Base-by-base conservation (phyloP, 2,113 vertebrate species). In the Chionis minor region DNA sequence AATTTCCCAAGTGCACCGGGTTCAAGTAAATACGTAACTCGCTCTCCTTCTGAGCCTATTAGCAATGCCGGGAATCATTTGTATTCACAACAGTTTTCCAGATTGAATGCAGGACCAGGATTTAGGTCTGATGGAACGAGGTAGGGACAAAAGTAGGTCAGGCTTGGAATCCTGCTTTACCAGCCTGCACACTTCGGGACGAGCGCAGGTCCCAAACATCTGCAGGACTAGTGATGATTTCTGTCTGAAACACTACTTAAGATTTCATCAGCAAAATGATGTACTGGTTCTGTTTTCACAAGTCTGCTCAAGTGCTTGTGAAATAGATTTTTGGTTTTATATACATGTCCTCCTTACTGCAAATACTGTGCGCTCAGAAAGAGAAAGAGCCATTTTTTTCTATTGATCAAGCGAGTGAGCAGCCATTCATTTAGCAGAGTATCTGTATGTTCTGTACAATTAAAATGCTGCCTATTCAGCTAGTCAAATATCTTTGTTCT, bases 401-500 rank as follows among this genome's bases (percentile, higher is more conserved):
- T 94, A 94, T 97, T 95, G 96, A 95, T 96, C 35, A 61, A 90
- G 89, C 18, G 6, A 80, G 89, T 20, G 81, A 97, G 79, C 87
- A 97, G 89, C 92, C 95, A 62, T 94, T 97, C 91, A 95, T 95
- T 94, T 79, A 82, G 56, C 74, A 82, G 89, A 95, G 81, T 94
- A 91, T 94, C 95, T 96, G 87, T 95, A 77, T 92, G 87, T 95
- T 96, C 96, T 73, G 92, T 92, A 94, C 94, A 95, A 91, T 95
- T 85, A 89, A 95, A 95, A 94, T 87, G 81, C 91, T 92, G 93
- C 91, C 87, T 95, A 94, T 97, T 97, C 91, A 96, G 91, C 97
- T 75, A 89, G 88, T 95, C 94, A 88, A 71, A 72, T 92, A 92
- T 92, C 91, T 96, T 97, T 97, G 96, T 97, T 96, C 93, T 94